Base-by-base conservation (phyloP, 2,888 invertebrate species). In the Microctonus brassicae region DNA sequence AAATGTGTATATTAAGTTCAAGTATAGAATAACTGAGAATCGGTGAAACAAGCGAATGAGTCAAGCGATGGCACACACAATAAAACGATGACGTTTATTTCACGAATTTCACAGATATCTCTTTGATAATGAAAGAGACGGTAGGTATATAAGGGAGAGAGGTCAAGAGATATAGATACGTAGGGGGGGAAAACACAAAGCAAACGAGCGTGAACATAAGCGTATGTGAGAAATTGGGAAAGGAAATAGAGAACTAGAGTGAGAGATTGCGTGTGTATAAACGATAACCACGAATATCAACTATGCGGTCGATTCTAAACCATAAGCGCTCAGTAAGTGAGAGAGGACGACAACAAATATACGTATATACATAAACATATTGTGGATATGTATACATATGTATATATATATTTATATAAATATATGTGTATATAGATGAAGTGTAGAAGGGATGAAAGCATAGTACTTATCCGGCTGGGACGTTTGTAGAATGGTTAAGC, bases 401-500 rank as follows among this genome's bases (percentile, higher is more conserved):
- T 5, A 47, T 4, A 47, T 17, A 5, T 5, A 29, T 29, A 29
- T 17, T 20, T 17, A 17, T 47, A 20, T 2, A 4, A 47, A 47
- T 47, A 47, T 36, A 10, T 17, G 7, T 47, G 13, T 29, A 24
- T 5, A 29, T 26, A 17, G 57, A 0, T 29, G 7, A 9, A 7
- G 47, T 47, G 17, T 2, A 39, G 36, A 22, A 52, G 47, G 65
- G 69, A 70, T 72, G 73, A 77, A 77, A 77, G 76, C 76, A 72
- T 69, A 72, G 53, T 58, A 70, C 75, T 70, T 74, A 73, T 75
- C 73, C 75, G 73, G 61, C 64, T 47, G 60, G 61, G 68, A 74
- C 77, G 77, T 78, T 75, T 69, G 60, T 70, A 73, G 80, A 81
- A 81, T 81, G 70, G 73, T 66, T 78, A 79, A 81, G 74, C 72